Evolutionary conservation across 2,797 vertebrate genomes (phyloP), one percentile per base, ranked within the genome.

Genomic region (Ceryle rudis): DNA sequence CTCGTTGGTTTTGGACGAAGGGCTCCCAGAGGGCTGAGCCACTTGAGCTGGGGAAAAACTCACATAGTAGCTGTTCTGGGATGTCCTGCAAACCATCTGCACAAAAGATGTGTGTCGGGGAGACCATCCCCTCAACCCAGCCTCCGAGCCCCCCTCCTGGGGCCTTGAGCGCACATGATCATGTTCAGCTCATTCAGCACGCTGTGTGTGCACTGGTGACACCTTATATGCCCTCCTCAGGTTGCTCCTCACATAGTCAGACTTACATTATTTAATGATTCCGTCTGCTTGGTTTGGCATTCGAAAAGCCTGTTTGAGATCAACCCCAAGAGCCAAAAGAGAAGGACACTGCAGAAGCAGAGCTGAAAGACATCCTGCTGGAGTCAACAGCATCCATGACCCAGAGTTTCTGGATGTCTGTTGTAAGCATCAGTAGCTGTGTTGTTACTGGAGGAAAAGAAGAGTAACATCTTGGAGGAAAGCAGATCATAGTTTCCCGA

Each of bases 201-300:
- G 28, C 11, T 0, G 1, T 1, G 0, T 0, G 0, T 61, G 49
- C 54, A 10, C 39, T 64, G 60, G 29, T 84, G 92, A 86, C 47
- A 86, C 5, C 6, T 75, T 66, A 66, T 62, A 70, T 20, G 19
- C 31, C 61, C 64, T 87, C 33, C 78, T 91, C 61, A 14, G 17
- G n/a, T 87, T 74, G 14, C 78, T 88, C 9, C 58, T 94, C 57
- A 65, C 31, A 57, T 7, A 82, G 16, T 44, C 84, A 85, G 44
- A 35, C 5, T 65, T 79, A 20, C 42, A 47, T 85, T 93, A 86
- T 75, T 89, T 79, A 85, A 71, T 12, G 7, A 67, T 22, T 77
- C 41, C n/a, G 10, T 22, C 3, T 1, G 9, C 35, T 82, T 57
- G 41, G 14, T 47, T n/a, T 89, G 74, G 44, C 47, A 85, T n/a